A percentile compares a stretch with the other conserved stretches of the same genome.
Evolutionary conservation across 2,888 invertebrate genomes (phyloP).

Genomic region (Leptopilina syphax): DNA sequence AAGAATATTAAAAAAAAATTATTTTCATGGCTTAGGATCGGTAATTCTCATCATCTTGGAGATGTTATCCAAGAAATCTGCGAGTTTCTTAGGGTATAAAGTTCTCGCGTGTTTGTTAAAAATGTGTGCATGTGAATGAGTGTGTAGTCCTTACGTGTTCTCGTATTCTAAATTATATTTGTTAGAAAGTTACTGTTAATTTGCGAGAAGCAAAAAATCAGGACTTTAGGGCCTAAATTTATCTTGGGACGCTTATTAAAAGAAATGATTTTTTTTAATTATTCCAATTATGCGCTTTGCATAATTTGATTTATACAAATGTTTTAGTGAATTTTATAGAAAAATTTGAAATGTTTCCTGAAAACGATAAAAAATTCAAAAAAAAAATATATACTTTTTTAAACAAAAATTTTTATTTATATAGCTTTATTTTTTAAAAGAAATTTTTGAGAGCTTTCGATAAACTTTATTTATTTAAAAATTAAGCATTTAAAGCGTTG

Average conservation of each 20-base stretch:
- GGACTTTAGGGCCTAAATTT: conserved; percentile 30
- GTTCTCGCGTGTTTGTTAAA: conserved; percentile 34
- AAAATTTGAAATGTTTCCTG: background rate
- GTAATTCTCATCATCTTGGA: conserved; percentile 3
- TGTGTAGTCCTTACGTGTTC: conserved; percentile 34
- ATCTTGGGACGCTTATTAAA: conserved; percentile 30
- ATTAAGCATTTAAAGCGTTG: conserved; percentile 8
- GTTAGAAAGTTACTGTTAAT: conserved; percentile 10
- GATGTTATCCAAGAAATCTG: conserved; percentile 26
- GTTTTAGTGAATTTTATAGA: too few species aligned
- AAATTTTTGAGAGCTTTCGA: background rate
- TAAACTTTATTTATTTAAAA: conserved; percentile 35
- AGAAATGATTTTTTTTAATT: conserved; percentile 5
- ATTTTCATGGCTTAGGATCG: conserved; percentile 28
- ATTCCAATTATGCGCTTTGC: background rate
- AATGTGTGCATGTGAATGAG: conserved; percentile 27
- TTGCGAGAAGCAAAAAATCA: conserved; percentile 14
- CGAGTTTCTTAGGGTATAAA: conserved; percentile 32
- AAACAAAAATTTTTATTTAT: background rate
- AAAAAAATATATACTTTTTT: background rate
- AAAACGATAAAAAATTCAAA: too few species aligned
- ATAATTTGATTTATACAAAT: background rate
- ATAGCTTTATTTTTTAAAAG: conserved; percentile 24
- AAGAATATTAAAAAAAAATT: background rate
- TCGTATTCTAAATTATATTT: conserved; percentile 34